Evolutionary conservation across 2,113 vertebrate genomes (phyloP), one percentile per base, ranked within the genome.

Genomic region (Ranitomeya imitator): DNA sequence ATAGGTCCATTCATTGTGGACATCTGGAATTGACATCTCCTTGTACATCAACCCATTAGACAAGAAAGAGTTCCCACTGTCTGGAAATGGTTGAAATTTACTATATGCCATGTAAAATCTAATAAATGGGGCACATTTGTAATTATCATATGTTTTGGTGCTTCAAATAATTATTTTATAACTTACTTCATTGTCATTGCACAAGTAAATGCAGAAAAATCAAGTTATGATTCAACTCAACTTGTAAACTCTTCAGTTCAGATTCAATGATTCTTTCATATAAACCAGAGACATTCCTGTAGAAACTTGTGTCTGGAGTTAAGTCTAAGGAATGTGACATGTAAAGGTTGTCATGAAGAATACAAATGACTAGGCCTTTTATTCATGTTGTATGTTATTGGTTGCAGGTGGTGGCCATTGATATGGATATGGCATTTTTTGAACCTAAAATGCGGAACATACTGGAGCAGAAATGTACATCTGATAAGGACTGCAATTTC

Each of bases 401-500:
- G 26, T 94, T 90, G 6, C 92, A 99, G 98, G 98, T 99, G 78
- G 97, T 98, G 55, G 98, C 98, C 31, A 99, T 99, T 12, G 98
- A 99, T 55, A 97, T 99, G 92, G 98, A 99, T 94, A 99, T 99
- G 98, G 97, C 97, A 55, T 99, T 99, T 94, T 99, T 99, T 81
- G 97, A 99, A 92, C 98, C 98, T 0, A 99, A 99, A 94, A 99
- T 99, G 97, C 95, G 93, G 84, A 97, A 98, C 90, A 97, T 99
- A 90, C 95, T 99, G 0, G 97, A 97, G 89, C 97, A 99, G 92
- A 98, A 99, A 90, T 99, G 98, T 94, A 98, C 96, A 8, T 93
- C 90, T 52, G 97, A 99, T 0, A 96, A 97, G 61, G 98, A 99
- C 77, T 99, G 98, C 80, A 97, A 96, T 93, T 99, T 99, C 93